A percentile compares a stretch with the other conserved stretches of the same genome.
Evolutionary conservation across 2,888 invertebrate genomes (phyloP).

Genomic region (Cecidostiba fungosa): DNA sequence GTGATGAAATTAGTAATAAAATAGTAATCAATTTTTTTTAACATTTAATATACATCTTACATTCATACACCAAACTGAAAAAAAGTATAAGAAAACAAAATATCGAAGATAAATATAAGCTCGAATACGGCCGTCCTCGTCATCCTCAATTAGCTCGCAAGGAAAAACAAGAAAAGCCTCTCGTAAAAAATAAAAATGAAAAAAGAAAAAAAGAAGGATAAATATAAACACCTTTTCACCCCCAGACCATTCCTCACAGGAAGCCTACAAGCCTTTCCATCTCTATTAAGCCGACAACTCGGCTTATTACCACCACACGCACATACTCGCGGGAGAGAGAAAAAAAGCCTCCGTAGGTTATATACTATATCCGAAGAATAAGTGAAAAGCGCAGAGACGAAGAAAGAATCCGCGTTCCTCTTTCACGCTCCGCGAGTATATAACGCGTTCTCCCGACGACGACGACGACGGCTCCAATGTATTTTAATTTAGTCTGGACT

Average conservation of each 20-base stretch:
- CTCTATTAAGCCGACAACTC: conserved; percentile 23
- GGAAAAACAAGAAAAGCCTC: neutral
- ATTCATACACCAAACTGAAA: no score
- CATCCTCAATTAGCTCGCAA: neutral
- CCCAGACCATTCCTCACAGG: neutral
- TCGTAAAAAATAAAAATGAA: neutral
- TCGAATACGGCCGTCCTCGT: neutral
- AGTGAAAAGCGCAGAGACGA: conserved; percentile 34
- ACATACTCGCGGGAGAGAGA: neutral
- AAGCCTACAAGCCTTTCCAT: conserved; percentile 1
- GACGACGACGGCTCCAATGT: conserved; percentile 67
- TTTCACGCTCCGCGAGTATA: conserved; percentile 12
- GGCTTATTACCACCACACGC: conserved; percentile 34
- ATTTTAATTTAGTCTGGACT: conserved; percentile 72
- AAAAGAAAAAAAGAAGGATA: neutral
- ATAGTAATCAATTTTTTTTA: no score
- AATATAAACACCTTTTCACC: neutral
- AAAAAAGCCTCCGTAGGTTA: neutral
- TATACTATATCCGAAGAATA: neutral
- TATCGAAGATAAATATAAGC: no score
- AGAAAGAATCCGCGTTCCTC: neutral
- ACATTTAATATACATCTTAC: no score
- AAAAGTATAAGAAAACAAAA: no score
- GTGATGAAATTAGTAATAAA: no score
- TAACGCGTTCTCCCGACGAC: neutral